These are phyloP conservation scores for Geotrupes spiniger DNA, from an alignment of 2,888 invertebrate genomes.

Conservation along the genomic window DNA sequence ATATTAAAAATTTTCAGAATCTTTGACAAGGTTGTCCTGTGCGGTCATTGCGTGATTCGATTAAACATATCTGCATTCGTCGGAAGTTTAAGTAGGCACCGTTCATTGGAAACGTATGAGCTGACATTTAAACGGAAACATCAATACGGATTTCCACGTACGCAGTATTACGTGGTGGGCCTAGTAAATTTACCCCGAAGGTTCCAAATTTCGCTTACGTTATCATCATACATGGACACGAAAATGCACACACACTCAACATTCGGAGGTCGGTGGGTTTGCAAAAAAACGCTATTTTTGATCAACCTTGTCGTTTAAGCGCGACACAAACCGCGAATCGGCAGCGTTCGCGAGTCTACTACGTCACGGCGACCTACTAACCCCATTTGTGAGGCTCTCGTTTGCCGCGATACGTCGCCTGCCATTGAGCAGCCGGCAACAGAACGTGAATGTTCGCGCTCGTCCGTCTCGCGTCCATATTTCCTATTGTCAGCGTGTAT, in stretches of 20 bases:
- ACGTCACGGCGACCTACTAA: slow-evolving; percentile 69
- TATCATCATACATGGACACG: slow-evolving; percentile 27
- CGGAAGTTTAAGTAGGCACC: too few species aligned
- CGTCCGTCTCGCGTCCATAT: slow-evolving; percentile 25
- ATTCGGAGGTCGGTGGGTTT: slow-evolving; percentile 32
- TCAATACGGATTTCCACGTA: slow-evolving; percentile 12
- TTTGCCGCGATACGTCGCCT: slow-evolving; percentile 40
- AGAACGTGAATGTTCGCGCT: slow-evolving; percentile 19
- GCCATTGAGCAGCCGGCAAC: slow-evolving; percentile 47
- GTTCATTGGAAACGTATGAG: neutral
- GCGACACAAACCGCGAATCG: slow-evolving; percentile 69
- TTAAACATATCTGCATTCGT: too few species aligned
- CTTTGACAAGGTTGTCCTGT: too few species aligned
- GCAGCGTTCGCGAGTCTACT: slow-evolving; percentile 59
- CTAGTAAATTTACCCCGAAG: slow-evolving; percentile 6
- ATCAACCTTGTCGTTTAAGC: slow-evolving; percentile 38
- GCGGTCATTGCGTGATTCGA: too few species aligned
- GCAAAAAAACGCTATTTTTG: slow-evolving; percentile 39
- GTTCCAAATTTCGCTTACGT: slow-evolving; percentile 25
- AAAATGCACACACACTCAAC: slow-evolving; percentile 28
- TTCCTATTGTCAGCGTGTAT: slow-evolving; percentile 5
- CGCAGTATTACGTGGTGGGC: slow-evolving; percentile 10
- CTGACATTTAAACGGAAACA: slow-evolving; percentile 12
- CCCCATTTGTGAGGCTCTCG: slow-evolving; percentile 59
- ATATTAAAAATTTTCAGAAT: too few species aligned